Conservation (phyloP, 2,113 vertebrate species). For the Xiphophorus maculatus region DNA sequence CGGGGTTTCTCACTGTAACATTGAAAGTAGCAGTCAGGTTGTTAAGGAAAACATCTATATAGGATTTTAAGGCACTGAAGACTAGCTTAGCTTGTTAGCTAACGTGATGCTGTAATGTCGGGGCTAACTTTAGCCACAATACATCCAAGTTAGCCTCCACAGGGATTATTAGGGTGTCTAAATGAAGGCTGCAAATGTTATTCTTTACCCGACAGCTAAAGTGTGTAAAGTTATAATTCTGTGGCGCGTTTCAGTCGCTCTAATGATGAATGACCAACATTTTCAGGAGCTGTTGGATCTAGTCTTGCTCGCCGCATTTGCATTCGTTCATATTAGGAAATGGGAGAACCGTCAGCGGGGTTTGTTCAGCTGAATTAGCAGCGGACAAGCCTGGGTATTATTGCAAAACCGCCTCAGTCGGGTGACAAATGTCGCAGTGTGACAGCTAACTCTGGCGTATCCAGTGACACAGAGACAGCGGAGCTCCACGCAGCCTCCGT, state of each 20-base stretch:
- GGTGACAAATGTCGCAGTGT: constrained; percentile 15
- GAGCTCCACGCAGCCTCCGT: neutral
- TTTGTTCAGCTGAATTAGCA: neutral
- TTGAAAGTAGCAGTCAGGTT: neutral
- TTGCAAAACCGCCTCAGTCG: constrained; percentile 31
- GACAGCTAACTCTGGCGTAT: neutral
- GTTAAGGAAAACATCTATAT: neutral
- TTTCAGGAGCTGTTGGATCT: neutral
- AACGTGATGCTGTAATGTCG: constrained; percentile 32
- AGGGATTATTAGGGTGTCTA: neutral
- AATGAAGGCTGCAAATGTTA: neutral
- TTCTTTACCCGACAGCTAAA: rapidly evolving
- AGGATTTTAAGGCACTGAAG: neutral
- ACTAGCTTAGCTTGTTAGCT: constrained; percentile 40
- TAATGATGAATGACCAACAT: neutral
- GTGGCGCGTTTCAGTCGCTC: neutral
- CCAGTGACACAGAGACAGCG: neutral
- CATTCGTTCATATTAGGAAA: neutral
- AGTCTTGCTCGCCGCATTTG: neutral
- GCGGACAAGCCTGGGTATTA: constrained; percentile 7
- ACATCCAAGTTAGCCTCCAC: neutral
- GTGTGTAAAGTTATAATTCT: neutral
- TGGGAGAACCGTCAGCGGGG: too few relatives aligned
- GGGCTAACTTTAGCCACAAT: constrained; percentile 48
- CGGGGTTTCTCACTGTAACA: neutral